phyloP scores from a whole-genome alignment of 2,888 invertebrate genomes.

The Drosophila nr. perissopoda region DNA sequence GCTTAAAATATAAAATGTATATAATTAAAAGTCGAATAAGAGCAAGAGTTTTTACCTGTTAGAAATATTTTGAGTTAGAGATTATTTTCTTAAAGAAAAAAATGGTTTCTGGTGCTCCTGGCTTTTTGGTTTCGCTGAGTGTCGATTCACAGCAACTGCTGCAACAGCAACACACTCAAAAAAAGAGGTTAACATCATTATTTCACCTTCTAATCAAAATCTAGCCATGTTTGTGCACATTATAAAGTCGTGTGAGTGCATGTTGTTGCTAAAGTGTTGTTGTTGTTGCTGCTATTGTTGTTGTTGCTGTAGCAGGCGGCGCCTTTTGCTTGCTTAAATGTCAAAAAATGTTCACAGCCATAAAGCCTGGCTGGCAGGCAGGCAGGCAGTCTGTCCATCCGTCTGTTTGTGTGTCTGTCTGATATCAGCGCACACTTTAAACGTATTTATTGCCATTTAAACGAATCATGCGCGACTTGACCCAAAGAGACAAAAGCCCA shows the following conservation, averaged over 20 bases:
- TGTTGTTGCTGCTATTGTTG: constrained; percentile 13
- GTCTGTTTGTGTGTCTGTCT: constrained; percentile 35
- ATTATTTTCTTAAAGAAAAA: background rate
- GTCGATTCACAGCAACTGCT: constrained; percentile 34
- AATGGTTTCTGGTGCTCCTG: no score
- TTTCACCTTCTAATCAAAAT: constrained; percentile 81
- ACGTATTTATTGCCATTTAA: constrained; percentile 66
- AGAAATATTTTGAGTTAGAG: background rate
- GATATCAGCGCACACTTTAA: constrained; percentile 55
- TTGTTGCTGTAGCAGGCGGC: constrained; percentile 54
- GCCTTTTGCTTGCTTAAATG: constrained; percentile 73
- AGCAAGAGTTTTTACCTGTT: background rate
- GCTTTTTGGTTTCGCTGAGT: background rate
- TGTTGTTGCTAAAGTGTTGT: constrained; percentile 12
- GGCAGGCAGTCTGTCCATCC: background rate
- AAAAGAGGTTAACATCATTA: constrained; percentile 80
- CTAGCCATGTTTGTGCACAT: constrained; percentile 61
- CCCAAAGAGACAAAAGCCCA: constrained; percentile 33
- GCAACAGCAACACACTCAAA: constrained; percentile 27
- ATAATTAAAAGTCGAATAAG: background rate
- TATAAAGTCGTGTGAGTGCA: constrained; percentile 49
- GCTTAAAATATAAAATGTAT: background rate
- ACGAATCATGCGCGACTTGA: constrained; percentile 53
- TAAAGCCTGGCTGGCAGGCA: background rate
- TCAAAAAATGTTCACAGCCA: constrained; percentile 63